Percentiles rank a stretch among this genome's conserved stretches.
Evolutionary conservation across 2,113 vertebrate genomes (phyloP).

Genomic region (Corynorhinus townsendii): DNA sequence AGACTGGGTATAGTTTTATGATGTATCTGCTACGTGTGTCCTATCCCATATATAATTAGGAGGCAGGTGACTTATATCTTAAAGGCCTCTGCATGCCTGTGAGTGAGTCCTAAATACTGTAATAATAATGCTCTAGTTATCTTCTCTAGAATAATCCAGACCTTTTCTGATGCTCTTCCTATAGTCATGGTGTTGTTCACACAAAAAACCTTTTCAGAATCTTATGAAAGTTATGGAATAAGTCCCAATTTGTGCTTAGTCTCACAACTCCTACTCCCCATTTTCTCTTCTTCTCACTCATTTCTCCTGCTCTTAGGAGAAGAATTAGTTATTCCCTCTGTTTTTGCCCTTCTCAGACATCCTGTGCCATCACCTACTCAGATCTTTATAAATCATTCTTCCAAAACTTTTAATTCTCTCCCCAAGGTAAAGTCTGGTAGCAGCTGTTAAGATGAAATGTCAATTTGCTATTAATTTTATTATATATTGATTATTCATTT

Average conservation of each 20-base stretch:
- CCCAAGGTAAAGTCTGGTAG: neutral
- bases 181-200: neutral
- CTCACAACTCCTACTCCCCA: rapidly evolving
- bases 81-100: neutral
- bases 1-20: neutral
- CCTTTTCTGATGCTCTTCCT: neutral
- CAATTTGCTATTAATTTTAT: constrained; percentile 7
- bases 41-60: neutral
- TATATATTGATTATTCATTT: constrained; percentile 1
- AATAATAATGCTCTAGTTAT: neutral
- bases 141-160: neutral
- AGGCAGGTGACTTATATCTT: neutral
- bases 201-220: neutral
- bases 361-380: neutral
- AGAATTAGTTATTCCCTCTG: neutral
- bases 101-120: neutral
- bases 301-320: neutral
- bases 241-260: neutral
- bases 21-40: neutral
- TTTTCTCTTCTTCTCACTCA: neutral
- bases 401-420: neutral
- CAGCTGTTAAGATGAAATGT: neutral
- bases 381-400: neutral
- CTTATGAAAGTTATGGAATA: neutral
- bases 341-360: neutral